Conservation (phyloP, 2,113 vertebrate species). For the Pseudorectes ferrugineus region DNA sequence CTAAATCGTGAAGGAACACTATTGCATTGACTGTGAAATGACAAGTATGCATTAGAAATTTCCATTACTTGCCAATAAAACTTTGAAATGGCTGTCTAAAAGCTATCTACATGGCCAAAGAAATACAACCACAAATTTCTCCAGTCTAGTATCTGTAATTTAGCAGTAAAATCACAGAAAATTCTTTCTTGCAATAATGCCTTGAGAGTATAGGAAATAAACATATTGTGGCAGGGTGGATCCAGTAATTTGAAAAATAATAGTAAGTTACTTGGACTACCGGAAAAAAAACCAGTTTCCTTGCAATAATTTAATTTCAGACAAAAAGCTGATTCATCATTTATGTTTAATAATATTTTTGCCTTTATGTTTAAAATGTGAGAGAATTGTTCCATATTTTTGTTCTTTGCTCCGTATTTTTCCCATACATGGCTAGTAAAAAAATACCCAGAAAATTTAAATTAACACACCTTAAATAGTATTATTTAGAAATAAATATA, state of each 20-base stretch:
- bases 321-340: neutral
- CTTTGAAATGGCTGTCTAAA: neutral
- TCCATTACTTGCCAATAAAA: neutral
- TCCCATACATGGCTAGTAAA: neutral
- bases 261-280: neutral
- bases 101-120: neutral
- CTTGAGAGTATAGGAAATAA: neutral
- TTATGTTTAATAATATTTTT: neutral
- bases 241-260: neutral
- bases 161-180: neutral
- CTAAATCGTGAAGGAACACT: neutral
- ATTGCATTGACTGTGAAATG: neutral
- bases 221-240: neutral
- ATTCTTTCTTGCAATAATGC: neutral
- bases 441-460: neutral
- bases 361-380: neutral
- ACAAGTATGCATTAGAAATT: neutral
- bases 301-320: neutral
- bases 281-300: neutral
- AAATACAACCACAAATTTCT: neutral
- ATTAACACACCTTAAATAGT: neutral
- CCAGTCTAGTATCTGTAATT: neutral
- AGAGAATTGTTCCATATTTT: rapidly evolving
- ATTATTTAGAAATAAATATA: neutral
- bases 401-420: neutral